Conservation (phyloP, 2,797 vertebrate genomes). For the Anisognathus igniventris region DNA sequence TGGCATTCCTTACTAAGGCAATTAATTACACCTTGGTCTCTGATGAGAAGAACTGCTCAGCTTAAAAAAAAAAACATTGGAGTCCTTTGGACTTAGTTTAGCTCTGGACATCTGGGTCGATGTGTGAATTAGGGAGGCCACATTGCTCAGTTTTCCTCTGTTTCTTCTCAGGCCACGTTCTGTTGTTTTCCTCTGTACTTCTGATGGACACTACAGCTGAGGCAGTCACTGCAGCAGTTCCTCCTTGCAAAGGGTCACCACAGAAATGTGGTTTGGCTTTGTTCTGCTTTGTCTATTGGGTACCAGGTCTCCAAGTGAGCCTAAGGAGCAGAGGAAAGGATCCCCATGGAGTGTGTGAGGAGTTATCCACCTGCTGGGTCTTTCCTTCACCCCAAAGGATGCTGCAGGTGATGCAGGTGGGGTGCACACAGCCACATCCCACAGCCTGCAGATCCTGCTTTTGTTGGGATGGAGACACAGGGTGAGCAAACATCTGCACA, state of each 20-base stretch:
- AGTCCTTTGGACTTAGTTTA: background rate
- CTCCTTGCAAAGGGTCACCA: background rate
- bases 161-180: background rate
- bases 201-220: background rate
- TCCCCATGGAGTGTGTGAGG: background rate
- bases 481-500: background rate
- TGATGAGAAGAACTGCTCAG: background rate
- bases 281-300: background rate
- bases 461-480: background rate
- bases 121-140: background rate
- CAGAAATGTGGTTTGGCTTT: background rate
- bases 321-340: background rate
- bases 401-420: background rate
- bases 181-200: background rate
- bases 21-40: slow-evolving; percentile 19
- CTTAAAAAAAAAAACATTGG: background rate
- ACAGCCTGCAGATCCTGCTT: background rate
- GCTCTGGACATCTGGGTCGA: background rate
- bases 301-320: background rate
- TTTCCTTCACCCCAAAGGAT: background rate
- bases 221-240: background rate
- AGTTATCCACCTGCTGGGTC: background rate
- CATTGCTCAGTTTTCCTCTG: background rate
- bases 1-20: background rate
- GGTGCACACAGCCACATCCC: background rate